Conservation (phyloP, 2,113 vertebrate species). For the Clarias magur region DNA sequence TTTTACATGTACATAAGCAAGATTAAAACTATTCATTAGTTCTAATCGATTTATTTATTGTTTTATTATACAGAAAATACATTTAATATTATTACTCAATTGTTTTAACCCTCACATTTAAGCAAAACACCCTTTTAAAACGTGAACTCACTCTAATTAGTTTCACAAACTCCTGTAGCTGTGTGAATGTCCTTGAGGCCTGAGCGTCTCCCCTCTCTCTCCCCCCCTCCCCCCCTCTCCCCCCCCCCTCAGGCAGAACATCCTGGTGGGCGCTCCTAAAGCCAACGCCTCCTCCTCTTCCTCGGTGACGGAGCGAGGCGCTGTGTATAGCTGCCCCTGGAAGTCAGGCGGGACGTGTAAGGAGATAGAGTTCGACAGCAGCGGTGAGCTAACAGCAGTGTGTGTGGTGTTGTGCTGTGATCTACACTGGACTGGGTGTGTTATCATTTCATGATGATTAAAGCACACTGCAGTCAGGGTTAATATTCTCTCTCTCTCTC, state of each 20-base stretch:
- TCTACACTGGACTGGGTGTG: too few relatives aligned
- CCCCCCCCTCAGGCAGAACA: constrained; percentile 71
- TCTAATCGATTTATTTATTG: too few relatives aligned
- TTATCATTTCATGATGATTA: background rate
- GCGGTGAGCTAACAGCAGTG: constrained; percentile 72
- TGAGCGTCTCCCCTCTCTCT: too few relatives aligned
- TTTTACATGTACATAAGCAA: too few relatives aligned
- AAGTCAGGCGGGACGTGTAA: constrained; percentile 70
- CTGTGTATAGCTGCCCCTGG: constrained; percentile 91
- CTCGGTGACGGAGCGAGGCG: constrained; percentile 84
- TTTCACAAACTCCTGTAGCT: background rate
- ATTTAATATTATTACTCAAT: too few relatives aligned
- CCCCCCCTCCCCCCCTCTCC: too few relatives aligned
- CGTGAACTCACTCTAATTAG: too few relatives aligned
- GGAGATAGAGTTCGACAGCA: constrained; percentile 81
- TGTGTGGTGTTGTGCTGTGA: background rate
- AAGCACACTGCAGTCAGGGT: background rate
- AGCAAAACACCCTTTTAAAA: too few relatives aligned
- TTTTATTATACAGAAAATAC: too few relatives aligned
- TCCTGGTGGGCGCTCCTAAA: constrained; percentile 92
- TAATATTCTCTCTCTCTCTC: background rate
- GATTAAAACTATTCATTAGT: too few relatives aligned
- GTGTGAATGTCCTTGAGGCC: background rate
- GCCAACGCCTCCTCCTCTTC: constrained; percentile 83
- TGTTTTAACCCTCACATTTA: too few relatives aligned